Evolutionary conservation across 2,113 vertebrate species (phyloP).

Genomic region (Zootoca vivipara): DNA sequence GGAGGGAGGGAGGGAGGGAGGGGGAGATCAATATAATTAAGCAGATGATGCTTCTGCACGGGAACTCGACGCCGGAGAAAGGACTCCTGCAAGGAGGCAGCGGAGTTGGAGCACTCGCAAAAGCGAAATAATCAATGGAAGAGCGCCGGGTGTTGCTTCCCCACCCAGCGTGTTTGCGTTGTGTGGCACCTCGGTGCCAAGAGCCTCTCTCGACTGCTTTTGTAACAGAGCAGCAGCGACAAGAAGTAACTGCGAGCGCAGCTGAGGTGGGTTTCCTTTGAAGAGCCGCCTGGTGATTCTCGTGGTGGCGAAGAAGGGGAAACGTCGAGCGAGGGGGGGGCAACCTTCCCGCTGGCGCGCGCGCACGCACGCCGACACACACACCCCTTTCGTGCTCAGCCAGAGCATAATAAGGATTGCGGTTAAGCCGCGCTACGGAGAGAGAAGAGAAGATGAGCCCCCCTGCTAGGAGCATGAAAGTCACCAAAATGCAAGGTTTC

Average conservation of each 20-base stretch:
- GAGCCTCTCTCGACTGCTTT: too few species aligned
- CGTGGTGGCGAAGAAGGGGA: neutral
- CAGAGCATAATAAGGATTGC: neutral
- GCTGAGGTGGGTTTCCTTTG: neutral
- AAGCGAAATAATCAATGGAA: too few species aligned
- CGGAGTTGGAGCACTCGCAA: too few species aligned
- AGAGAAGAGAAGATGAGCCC: conserved; percentile 25
- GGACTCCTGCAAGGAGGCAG: neutral
- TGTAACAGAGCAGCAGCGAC: neutral
- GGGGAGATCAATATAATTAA: neutral
- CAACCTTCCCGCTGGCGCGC: neutral
- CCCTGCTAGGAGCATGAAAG: conserved; percentile 5
- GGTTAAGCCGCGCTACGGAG: neutral
- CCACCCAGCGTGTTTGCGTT: too few species aligned
- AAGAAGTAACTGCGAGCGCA: neutral
- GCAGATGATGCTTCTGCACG: too few species aligned
- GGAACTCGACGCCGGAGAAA: neutral
- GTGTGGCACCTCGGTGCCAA: too few species aligned
- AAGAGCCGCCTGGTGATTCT: neutral
- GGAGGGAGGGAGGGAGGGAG: neutral
- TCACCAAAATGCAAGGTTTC: neutral
- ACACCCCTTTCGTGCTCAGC: neutral
- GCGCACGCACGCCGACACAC: neutral
- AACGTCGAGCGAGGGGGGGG: neutral
- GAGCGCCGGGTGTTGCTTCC: too few species aligned